Percentiles rank a stretch among this genome's conserved stretches.
These are phyloP conservation scores for Ashinkailepas kermadecensis DNA, from an alignment of 2,888 invertebrate genomes.

Conservation along the genomic window DNA sequence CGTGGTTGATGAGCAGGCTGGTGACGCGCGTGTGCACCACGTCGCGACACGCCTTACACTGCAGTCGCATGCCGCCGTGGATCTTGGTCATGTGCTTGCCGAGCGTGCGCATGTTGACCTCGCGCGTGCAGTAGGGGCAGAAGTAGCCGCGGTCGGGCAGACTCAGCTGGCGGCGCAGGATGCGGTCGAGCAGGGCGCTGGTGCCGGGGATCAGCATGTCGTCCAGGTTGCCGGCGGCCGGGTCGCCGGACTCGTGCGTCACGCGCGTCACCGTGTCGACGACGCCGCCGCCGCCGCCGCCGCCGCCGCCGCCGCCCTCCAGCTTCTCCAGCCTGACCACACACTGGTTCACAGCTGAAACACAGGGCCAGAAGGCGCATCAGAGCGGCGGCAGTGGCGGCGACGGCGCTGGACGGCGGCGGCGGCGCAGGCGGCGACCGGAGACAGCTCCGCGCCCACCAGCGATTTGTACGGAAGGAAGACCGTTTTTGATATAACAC, in stretches of 20 bases:
- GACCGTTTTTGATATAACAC: too few species aligned
- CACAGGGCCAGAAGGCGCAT: background rate
- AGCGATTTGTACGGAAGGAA: too few species aligned
- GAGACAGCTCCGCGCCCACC: too few species aligned
- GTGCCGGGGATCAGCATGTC: conserved; percentile 17
- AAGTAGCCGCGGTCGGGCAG: conserved; percentile 23
- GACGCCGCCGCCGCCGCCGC: background rate
- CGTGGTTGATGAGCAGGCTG: conserved; percentile 21
- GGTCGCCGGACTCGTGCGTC: background rate
- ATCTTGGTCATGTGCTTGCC: conserved; percentile 24
- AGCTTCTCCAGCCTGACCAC: conserved; percentile 10
- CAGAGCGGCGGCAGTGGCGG: background rate
- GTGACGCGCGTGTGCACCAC: conserved; percentile 19
- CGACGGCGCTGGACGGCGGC: background rate
- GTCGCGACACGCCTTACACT: conserved; percentile 21
- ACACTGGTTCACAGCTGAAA: conserved; percentile 7
- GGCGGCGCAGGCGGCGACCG: background rate
- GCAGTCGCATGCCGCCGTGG: conserved; percentile 18
- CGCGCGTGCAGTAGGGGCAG: conserved; percentile 20
- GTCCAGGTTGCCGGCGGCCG: conserved; percentile 18
- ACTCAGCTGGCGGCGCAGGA: conserved; percentile 20
- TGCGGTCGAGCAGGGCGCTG: conserved; percentile 19
- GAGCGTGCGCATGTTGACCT: conserved; percentile 23
- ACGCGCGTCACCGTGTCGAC: background rate
- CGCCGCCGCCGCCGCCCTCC: conserved; percentile 4